phyloP scores from a whole-genome alignment of 1,140 invertebrate genomes.

The Zaprionus taronus region DNA sequence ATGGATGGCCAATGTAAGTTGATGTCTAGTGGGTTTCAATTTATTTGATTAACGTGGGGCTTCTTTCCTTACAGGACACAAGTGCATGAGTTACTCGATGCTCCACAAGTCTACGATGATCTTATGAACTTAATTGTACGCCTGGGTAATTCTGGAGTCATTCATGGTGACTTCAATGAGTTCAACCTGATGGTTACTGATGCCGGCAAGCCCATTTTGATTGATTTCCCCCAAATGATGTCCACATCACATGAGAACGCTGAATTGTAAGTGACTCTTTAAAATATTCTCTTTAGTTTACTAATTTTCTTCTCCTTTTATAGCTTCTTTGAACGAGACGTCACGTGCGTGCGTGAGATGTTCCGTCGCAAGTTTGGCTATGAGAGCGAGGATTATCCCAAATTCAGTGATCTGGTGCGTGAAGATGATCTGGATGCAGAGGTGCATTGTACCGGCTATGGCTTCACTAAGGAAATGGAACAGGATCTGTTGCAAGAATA shows the following conservation, averaged over 20 bases:
- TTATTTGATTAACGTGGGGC: neutral
- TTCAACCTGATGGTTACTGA: slow-evolving; percentile 98
- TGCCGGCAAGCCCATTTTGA: slow-evolving; percentile 93
- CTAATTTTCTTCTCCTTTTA: slow-evolving; percentile 15
- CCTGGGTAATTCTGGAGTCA: slow-evolving; percentile 96
- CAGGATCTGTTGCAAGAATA: slow-evolving; percentile 88
- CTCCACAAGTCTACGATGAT: slow-evolving; percentile 94
- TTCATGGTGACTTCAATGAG: slow-evolving; percentile 99
- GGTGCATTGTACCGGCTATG: slow-evolving; percentile 95
- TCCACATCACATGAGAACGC: slow-evolving; percentile 97
- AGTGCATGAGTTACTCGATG: slow-evolving; percentile 91
- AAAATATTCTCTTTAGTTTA: neutral
- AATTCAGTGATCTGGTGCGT: slow-evolving; percentile 93
- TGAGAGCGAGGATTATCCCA: slow-evolving; percentile 95
- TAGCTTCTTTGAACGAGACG: slow-evolving; percentile 97
- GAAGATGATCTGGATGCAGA: slow-evolving; percentile 94
- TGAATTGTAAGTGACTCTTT: slow-evolving; percentile 88
- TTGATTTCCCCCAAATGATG: slow-evolving; percentile 99
- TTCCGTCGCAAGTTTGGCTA: slow-evolving; percentile 96
- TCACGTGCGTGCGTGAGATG: slow-evolving; percentile 95
- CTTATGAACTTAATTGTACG: slow-evolving; percentile 97
- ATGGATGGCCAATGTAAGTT: slow-evolving; percentile 90
- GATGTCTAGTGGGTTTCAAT: neutral
- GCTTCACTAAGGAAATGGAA: slow-evolving; percentile 94
- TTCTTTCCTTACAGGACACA: slow-evolving; percentile 88